Base-by-base conservation (phyloP, 37 sponge, comb jelly and placozoan genomes). In the Tethya wilhelma region DNA sequence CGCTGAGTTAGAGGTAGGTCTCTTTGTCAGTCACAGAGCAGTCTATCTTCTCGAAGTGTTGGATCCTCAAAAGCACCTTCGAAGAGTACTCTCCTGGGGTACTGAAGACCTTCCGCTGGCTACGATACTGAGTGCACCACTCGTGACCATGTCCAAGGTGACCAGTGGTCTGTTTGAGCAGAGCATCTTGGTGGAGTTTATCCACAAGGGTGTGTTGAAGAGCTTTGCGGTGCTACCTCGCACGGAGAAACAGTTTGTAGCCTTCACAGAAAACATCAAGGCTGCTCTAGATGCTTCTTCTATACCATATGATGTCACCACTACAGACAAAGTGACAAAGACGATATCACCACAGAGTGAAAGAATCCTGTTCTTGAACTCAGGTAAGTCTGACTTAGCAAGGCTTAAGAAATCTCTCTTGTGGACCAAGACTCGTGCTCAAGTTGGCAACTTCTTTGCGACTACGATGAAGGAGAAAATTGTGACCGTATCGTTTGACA, bases 11-110 rank as follows among this genome's bases (percentile, higher is more conserved):
- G 83, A 89, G 40, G 58, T 31, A 14, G 78, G 72, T 5, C 57
- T 78, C 30, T 19, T 89, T 29, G 44, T 83, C 26, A 77, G 66
- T 30, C 67, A 82, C 77, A 76, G 28, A 25, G 74, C 73, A 2
- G 38, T 89, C 44, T 82, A 89, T 36, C 34, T 89, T 8, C 46
- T 89, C 57, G 74, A 77, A 39, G 83, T 89, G 0, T 29, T 70
- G 38, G 73, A 67, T 46, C 69, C 85, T 7, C n/a, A 45, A 2
- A 74, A 53, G 43, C 65, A 82, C 36, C 26, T 23, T 31, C 6
- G n/a, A 17, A 25, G 56, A 40, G 25, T n/a, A 0, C 36, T 67
- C 30, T 75, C 63, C 2, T 82, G 89, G 89, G 28, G 6, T 2
- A 56, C 60, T 7, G 73, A 77, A n/a, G 73, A 71, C 66, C 74